Base-by-base conservation (phyloP, 64 coral and sea anemone genomes). In the Hydrozoanthus tunicans region DNA sequence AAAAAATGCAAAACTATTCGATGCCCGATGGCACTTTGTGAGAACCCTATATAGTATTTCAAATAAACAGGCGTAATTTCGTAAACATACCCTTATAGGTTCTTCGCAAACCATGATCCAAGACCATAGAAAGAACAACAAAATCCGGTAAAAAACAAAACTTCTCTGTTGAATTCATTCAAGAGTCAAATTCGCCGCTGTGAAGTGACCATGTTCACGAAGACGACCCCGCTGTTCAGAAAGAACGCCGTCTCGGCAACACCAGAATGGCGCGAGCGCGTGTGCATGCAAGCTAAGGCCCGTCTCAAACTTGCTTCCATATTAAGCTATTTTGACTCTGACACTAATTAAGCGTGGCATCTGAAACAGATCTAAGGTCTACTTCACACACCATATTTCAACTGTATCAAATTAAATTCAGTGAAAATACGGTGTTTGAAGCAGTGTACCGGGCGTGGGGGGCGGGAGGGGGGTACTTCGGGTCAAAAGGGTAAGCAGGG, bases 101-200 rank as follows among this genome's bases (percentile, higher is more conserved):
- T 99, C 97, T 80, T 99, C 97, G 62, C 92, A 95, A 73, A 99
- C 90, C 97, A 99, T 99, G 58, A 92, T 99, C 20, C 69, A 75
- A 72, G 24, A 88, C 90, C 90, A 94, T 94, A 89, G 80, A 97
- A 91, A 2, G 17, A 77, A 68, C 13, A 24, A 63, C 15, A 80
- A 79, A n/a, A 78, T 81, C 54, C 60, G 56, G 80, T 5, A 92
- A 89, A 93, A 83, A 71, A 83, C 8, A 52, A 74, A 83, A 74
- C 53, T 88, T 88, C 20, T 88, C 84, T 12, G 55, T 61, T 56
- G 56, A 88, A 60, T 88, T 74, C 67, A 51, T 73, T 88, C 84
- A 88, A 88, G 84, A 88, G 84, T 88, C 84, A 88, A 88, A 88
- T 88, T 88, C 84, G 84, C 68, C 84, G 84, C 84, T 82, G 68